phyloP scores from a whole-genome alignment of 2,113 vertebrate genomes.

The Chloropsis cyanopogon region DNA sequence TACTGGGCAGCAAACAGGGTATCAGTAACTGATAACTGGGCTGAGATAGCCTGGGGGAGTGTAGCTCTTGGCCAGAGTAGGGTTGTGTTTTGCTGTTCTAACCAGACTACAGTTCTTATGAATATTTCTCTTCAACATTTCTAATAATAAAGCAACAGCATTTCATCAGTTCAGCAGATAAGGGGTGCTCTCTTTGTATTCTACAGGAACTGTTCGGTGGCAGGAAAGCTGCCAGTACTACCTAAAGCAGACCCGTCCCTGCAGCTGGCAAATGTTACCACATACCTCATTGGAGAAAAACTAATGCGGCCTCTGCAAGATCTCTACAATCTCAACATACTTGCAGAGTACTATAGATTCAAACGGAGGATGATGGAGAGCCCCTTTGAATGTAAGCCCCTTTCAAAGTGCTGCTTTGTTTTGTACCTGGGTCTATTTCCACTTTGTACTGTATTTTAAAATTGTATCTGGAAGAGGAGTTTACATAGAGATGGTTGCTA shows the following conservation, averaged over 20 bases:
- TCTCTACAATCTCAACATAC: slow-evolving; percentile 61
- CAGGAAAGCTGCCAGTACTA: slow-evolving; percentile 68
- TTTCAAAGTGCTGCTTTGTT: background rate
- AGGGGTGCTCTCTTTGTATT: background rate
- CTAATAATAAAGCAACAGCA: background rate
- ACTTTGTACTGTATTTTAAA: background rate
- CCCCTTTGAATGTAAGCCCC: slow-evolving; percentile 76
- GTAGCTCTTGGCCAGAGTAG: background rate
- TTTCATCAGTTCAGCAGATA: background rate
- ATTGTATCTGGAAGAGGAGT: background rate
- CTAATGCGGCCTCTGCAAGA: slow-evolving; percentile 72
- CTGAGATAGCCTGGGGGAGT: background rate
- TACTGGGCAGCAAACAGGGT: background rate
- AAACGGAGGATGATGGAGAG: slow-evolving; percentile 79
- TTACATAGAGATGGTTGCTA: background rate
- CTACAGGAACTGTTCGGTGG: slow-evolving; percentile 71
- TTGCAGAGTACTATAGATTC: slow-evolving; percentile 76
- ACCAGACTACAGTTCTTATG: background rate
- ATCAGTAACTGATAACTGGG: background rate
- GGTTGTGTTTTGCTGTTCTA: background rate
- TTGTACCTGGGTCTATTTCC: background rate
- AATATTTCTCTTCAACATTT: slow-evolving; percentile 33
- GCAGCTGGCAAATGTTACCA: slow-evolving; percentile 63
- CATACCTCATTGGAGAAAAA: slow-evolving; percentile 80
- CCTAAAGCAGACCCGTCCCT: slow-evolving; percentile 29